Evolutionary conservation across 2,797 vertebrate species (phyloP), one percentile per base, ranked within the genome.

Genomic region (Glyptemys insculpta): DNA sequence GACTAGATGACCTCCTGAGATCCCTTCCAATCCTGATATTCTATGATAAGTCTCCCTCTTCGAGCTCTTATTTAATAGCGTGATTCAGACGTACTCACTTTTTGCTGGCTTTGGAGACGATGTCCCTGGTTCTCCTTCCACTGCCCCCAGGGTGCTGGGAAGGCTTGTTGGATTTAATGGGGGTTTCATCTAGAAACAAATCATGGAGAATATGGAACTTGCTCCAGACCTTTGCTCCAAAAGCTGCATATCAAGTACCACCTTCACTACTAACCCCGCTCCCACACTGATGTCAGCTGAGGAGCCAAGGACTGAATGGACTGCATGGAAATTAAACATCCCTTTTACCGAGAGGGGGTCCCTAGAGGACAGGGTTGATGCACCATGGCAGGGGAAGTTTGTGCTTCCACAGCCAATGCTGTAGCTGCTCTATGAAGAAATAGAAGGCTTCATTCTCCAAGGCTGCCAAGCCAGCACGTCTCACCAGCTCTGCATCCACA

Each of bases 21-120:
- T 44, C 44, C 44, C 2, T 44, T 44, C 44, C 44, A 44, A 44
- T 8, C 44, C 8, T 44, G 44, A 8, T 8, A 44, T 44, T 44
- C 44, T 44, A 44, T 41, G 41, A 41, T 76, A 56, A 86, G 8
- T 12, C 52, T 53, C 72, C 12, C 9, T 34, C 25, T 29, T 29
- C 15, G 31, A 29, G 31, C 74, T 29, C 74, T 49, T 52, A 50
- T 74, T 41, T 74, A 76, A 76, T 47, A 15, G 41, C 7, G 14
- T 31, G 29, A 78, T 62, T 83, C 53, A 23, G 89, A 41, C 3
- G 31, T 9, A 56, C 96, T 95, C 87, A 98, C 98, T 93, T 97
- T 80, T 93, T 94, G 87, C 47, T 88, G 37, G 83, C 3, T 84
- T 91, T 81, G 1, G 62, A 80, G 25, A 72, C 4, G 37, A 19